These are phyloP conservation scores for Oceanites oceanicus DNA, from an alignment of 2,113 vertebrate species.

Conservation along the genomic window DNA sequence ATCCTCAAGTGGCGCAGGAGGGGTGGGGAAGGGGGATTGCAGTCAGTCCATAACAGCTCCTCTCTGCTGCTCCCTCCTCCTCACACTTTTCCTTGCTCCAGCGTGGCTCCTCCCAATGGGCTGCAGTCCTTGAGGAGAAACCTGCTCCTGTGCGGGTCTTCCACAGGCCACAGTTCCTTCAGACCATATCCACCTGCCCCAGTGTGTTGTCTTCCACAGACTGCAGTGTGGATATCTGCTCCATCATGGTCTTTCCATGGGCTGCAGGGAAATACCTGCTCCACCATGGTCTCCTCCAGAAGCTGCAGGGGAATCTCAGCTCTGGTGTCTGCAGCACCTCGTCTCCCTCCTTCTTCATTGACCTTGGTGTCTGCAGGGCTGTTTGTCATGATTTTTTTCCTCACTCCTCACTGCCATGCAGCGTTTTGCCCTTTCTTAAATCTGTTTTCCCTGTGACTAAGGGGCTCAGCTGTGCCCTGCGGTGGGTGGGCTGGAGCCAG, in stretches of 20 bases:
- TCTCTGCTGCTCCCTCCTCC: not conserved
- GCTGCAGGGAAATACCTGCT: not conserved
- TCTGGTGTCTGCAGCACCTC: not conserved
- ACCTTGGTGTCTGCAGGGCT: not conserved
- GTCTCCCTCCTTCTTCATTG: not conserved
- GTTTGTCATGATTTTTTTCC: not conserved
- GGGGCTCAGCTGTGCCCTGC: not conserved
- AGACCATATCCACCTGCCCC: rapidly evolving
- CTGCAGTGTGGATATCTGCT: not conserved
- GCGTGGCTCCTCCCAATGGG: rapidly evolving
- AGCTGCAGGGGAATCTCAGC: not conserved
- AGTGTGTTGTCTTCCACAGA: not conserved
- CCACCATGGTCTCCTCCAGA: not conserved
- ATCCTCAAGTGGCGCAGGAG: not conserved
- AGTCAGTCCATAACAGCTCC: not conserved
- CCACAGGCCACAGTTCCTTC: not conserved
- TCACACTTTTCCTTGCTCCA: not conserved
- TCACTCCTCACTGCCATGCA: not conserved
- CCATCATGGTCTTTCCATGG: not conserved
- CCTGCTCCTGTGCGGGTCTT: not conserved
- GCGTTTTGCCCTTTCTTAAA: not conserved
- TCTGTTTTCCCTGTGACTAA: not conserved
- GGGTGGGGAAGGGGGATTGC: not conserved
- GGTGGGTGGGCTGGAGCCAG: rapidly evolving
- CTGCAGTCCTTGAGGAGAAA: not conserved